Evolutionary conservation across 2,113 vertebrate genomes (phyloP).

Genomic region (Bufo bufo): DNA sequence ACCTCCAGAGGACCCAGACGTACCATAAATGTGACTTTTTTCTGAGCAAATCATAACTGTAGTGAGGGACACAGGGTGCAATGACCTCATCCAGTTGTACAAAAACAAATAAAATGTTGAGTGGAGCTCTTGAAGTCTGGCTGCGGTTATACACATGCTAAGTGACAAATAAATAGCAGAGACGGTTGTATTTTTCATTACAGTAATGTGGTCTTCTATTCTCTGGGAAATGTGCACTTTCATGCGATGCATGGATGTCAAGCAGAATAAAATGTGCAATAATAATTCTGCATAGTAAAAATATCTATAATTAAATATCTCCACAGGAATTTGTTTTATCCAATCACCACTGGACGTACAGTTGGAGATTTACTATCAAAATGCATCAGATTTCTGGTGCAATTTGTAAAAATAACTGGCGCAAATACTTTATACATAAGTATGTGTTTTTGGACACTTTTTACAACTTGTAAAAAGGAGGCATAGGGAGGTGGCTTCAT

Average conservation of each 20-base stretch:
- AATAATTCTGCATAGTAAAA: not conserved
- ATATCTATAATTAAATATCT: too few relatives aligned
- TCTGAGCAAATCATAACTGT: not conserved
- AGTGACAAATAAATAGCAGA: conserved; percentile 1
- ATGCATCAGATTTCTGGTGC: too few relatives aligned
- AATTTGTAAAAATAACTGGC: too few relatives aligned
- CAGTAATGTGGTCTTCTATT: not conserved
- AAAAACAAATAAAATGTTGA: conserved; percentile 24
- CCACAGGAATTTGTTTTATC: too few relatives aligned
- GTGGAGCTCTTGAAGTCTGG: not conserved
- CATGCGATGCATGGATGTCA: not conserved
- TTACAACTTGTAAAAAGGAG: too few relatives aligned
- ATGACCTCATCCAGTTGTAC: conserved; percentile 20
- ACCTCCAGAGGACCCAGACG: not conserved
- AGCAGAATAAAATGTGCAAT: not conserved
- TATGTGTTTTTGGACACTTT: too few relatives aligned
- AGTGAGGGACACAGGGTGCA: conserved; percentile 8
- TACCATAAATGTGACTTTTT: not conserved
- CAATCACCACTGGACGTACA: too few relatives aligned
- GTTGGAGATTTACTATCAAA: too few relatives aligned
- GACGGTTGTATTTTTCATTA: not conserved
- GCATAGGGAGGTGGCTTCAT: too few relatives aligned
- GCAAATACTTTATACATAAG: too few relatives aligned
- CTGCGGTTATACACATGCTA: not conserved
- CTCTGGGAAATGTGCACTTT: not conserved